These are phyloP conservation scores for Bombyx huttoni DNA, from an alignment of 2,888 invertebrate species.

Conservation along the genomic window DNA sequence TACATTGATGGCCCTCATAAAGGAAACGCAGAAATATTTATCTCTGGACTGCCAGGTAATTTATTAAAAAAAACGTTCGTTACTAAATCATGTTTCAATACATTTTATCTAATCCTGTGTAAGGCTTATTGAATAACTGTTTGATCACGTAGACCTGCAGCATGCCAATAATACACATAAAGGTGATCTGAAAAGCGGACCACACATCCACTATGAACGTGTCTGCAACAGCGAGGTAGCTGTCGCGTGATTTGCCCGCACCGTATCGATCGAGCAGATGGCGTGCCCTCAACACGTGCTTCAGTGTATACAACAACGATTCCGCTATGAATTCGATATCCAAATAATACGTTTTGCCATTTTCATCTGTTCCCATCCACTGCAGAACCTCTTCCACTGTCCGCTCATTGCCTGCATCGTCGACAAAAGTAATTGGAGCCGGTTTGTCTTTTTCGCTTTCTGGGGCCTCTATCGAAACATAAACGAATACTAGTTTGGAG, in stretches of 20 bases:
- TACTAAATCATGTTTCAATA: conserved; percentile 4
- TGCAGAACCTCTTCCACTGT: conserved; percentile 43
- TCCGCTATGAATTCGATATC: conserved; percentile 73
- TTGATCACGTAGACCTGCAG: conserved; percentile 86
- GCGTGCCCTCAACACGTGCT: conserved; percentile 74
- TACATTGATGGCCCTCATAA: conserved; percentile 85
- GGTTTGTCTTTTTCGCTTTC: conserved; percentile 41
- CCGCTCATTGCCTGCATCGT: conserved; percentile 29
- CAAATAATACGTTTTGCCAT: conserved; percentile 36
- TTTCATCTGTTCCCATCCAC: conserved; percentile 36
- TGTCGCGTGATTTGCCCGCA: conserved; percentile 85
- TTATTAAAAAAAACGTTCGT: not conserved
- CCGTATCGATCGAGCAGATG: conserved; percentile 78
- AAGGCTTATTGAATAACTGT: conserved; percentile 42
- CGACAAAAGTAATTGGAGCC: conserved; percentile 18
- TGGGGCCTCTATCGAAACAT: conserved; percentile 77
- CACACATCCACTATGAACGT: conserved; percentile 85
- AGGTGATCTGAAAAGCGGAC: conserved; percentile 79
- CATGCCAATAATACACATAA: conserved; percentile 81
- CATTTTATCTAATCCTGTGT: conserved; percentile 7
- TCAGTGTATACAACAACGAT: conserved; percentile 75
- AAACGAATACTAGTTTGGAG: conserved; percentile 85
- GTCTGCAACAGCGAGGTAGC: conserved; percentile 84
- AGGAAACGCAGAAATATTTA: conserved; percentile 84
- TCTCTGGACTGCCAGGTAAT: conserved; percentile 83